Base-by-base conservation (phyloP, 2,888 invertebrate genomes). In the Temnothorax rugatulus region DNA sequence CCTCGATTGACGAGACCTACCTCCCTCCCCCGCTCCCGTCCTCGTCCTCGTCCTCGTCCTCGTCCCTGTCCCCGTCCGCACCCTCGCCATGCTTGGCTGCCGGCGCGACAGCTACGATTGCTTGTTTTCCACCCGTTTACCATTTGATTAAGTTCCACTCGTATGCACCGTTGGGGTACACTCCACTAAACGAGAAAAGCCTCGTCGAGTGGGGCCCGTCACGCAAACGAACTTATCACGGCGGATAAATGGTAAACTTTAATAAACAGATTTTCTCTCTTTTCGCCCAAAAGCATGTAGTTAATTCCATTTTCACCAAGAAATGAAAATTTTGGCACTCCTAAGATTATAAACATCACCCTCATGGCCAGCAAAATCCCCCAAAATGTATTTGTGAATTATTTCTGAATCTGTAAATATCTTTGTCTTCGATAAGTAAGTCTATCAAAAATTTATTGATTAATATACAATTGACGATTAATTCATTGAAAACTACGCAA, bases 41-140 rank as follows among this genome's bases (percentile, higher is more conserved):
- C n/a, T 21, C 52, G 50, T 47, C 13, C n/a, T 21, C 52, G 50
- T 54, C 25, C 13, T n/a, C 68, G 34, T 47, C 13, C n/a, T 15
- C 44, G 50, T 61, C 29, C 13, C 18, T 7, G 13, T 54, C 25
- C 13, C 54, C 59, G 66, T 54, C 85, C 81, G 15, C 85, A 66
- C 83, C 75, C 85, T 82, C 77, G 82, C 85, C 83, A 73, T 86
- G 86, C 88, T 86, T 86, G 86, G 84, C 82, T 90, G 84, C 88
- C 89, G 85, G 85, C 85, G 84, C 89, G 90, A 89, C 87, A 90
- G 86, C 88, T 92, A 92, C 91, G 91, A 94, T 93, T 93, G 94
- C 94, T 94, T 94, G 94, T 94, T 94, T 94, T 94, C 94, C 94
- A 93, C 91, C 91, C 94, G 93, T 93, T 94, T 94, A 93, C 94